Base-by-base conservation (phyloP, 2,888 invertebrate genomes). In the Tipula vernalis region DNA sequence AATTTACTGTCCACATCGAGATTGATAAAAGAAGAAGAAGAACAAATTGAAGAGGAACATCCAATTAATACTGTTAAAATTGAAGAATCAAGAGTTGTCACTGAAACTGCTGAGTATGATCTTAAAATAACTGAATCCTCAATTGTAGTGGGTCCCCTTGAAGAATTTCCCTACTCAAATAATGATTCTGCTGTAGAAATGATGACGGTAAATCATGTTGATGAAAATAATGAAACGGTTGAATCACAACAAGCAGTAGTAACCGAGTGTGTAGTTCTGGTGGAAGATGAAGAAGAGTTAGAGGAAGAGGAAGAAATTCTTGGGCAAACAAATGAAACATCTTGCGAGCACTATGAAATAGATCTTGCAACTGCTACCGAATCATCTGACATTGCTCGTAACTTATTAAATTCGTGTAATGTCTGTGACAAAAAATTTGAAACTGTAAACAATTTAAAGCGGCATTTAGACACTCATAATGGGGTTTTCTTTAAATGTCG, bases 401-500 rank as follows among this genome's bases (percentile, higher is more conserved):
- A 71, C 12, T 71, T 10, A 10, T 71, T 10, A 28, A 71, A 71
- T 10, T 8, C 1, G 6, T 86, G 86, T 36, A 57, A 86, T 57
- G 36, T 57, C 5, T 86, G 86, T 86, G 39, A 57, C 10, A 86
- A 86, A 86, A 36, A 36, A 36, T 86, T 57, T 57, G 51, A 51
- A 36, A 51, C 51, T 15, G n/a, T 42, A 57, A 86, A 51, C 12
- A 51, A 51, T 51, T 51, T 86, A 15, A 51, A 86, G 12, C 51
- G 51, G 36, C 86, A 86, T 36, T 57, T 86, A 41, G 86, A 51
- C 13, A 57, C 36, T 4, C 86, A 86, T 57, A 57, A 36, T 39
- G 86, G 86, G 2, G 8, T 86, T 42, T 36, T 36, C 18, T 86
- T 57, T 39, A 86, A 86, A 86, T 86, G 86, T 10, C 51, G 51